Conservation (phyloP, 2,797 vertebrate species). For the Furcifer pardalis region DNA sequence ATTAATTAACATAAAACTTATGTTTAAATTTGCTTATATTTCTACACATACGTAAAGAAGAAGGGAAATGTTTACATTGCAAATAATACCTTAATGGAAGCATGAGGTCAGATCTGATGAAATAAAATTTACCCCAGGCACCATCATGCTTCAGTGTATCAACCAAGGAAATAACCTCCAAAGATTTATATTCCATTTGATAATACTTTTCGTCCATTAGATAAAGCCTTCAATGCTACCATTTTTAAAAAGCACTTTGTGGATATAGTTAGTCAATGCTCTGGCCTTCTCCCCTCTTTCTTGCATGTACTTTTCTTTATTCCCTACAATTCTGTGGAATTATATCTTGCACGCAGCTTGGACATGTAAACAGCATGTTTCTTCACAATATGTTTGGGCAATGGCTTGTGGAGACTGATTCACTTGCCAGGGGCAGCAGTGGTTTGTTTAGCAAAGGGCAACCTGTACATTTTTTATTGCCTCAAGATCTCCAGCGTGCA, state of each 20-base stretch:
- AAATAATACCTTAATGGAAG: neutral
- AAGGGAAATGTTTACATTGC: neutral
- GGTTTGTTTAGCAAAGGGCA: neutral
- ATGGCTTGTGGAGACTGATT: neutral
- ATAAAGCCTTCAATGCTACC: neutral
- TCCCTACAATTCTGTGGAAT: no score
- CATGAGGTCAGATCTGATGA: neutral
- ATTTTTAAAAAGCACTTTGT: neutral
- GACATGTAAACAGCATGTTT: neutral
- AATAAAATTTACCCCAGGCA: neutral
- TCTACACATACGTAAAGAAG: no score
- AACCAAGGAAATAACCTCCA: constrained; percentile 38
- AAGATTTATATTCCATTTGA: constrained; percentile 46
- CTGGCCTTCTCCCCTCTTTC: neutral
- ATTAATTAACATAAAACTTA: neutral
- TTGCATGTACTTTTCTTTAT: no score
- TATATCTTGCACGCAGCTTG: neutral
- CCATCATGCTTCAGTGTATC: neutral
- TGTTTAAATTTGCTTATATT: neutral
- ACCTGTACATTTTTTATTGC: neutral
- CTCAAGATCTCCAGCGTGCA: neutral
- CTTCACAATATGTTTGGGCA: neutral
- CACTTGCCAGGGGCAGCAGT: neutral
- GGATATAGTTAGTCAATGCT: no score
- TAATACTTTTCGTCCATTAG: constrained; percentile 47